Percentiles rank a stretch among this genome's conserved stretches.
phyloP scores from a whole-genome alignment of 2,888 invertebrate species.

The Mesorhabditis spiculigera region DNA sequence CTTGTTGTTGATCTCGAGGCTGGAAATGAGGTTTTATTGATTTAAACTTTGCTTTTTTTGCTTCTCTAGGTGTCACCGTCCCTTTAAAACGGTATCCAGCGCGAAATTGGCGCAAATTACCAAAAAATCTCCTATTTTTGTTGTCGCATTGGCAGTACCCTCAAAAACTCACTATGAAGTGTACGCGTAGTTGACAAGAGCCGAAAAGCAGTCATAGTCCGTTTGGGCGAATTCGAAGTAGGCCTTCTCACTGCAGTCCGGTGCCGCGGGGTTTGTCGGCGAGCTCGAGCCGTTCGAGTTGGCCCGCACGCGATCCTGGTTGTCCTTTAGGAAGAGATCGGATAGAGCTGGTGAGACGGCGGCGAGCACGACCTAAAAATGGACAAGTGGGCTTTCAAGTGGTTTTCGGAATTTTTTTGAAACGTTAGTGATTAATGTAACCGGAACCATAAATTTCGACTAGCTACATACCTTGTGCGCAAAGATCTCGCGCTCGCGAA shows the following conservation, averaged over 20 bases:
- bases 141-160: slow-evolving; percentile 17
- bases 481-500: slow-evolving; percentile 70
- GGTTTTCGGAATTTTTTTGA: not conserved
- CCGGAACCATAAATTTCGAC: slow-evolving; percentile 2
- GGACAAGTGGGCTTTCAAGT: not conserved
- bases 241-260: slow-evolving; percentile 15
- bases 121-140: slow-evolving; percentile 4
- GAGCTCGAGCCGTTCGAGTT: not conserved
- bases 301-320: slow-evolving; percentile 12
- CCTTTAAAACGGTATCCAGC: no score
- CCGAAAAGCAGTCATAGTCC: slow-evolving; percentile 71
- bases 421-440: not conserved
- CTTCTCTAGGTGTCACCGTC: no score
- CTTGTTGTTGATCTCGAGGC: slow-evolving; percentile 64
- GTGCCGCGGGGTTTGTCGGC: slow-evolving; percentile 6
- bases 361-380: slow-evolving; percentile 41
- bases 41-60: not conserved
- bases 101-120: not conserved
- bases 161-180: slow-evolving; percentile 67
- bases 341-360: slow-evolving; percentile 50
- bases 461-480: slow-evolving; percentile 66
- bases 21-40: slow-evolving; percentile 51
- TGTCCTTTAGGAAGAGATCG: slow-evolving; percentile 44
- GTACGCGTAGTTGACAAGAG: slow-evolving; percentile 79
- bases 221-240: slow-evolving; percentile 60